These are phyloP conservation scores for Pandion haliaetus DNA, from an alignment of 2,113 vertebrate genomes.

Conservation along the genomic window DNA sequence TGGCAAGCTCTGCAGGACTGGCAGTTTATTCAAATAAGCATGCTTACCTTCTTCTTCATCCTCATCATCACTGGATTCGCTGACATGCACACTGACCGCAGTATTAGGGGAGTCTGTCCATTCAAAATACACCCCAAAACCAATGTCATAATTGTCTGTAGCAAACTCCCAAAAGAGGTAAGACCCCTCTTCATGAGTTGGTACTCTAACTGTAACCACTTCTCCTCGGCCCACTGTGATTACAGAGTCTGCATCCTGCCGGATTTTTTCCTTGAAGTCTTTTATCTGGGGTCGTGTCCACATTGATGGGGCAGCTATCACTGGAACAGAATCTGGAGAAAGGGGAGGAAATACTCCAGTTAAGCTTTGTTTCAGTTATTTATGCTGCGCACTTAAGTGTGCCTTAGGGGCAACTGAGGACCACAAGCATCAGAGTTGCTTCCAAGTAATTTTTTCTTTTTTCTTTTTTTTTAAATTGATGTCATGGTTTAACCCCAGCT, in stretches of 20 bases:
- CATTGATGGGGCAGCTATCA: constrained; percentile 97
- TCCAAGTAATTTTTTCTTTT: not conserved
- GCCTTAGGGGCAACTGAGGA: not conserved
- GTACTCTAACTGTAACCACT: constrained; percentile 96
- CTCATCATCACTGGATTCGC: constrained; percentile 97
- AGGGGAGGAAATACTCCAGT: not conserved
- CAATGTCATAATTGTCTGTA: constrained; percentile 98
- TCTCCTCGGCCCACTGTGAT: constrained; percentile 97
- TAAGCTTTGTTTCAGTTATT: not conserved
- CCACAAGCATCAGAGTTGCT: not conserved
- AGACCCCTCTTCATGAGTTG: constrained; percentile 96
- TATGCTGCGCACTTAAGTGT: not conserved
- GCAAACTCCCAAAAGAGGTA: constrained; percentile 99
- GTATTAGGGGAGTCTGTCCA: constrained; percentile 96
- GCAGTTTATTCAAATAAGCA: not conserved
- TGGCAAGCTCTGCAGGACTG: not conserved
- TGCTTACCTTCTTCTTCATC: constrained; percentile 93
- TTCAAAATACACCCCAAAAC: constrained; percentile 99
- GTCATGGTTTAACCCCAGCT: too few relatives aligned
- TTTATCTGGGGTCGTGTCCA: constrained; percentile 98
- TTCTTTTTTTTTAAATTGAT: not conserved
- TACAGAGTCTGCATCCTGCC: constrained; percentile 96
- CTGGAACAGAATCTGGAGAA: constrained; percentile 83
- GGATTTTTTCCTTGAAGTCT: constrained; percentile 99
- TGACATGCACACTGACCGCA: constrained; percentile 96